Evolutionary conservation across 2,888 invertebrate species (phyloP), one percentile per base, ranked within the genome.

Genomic region (Aleiodes alternator): DNA sequence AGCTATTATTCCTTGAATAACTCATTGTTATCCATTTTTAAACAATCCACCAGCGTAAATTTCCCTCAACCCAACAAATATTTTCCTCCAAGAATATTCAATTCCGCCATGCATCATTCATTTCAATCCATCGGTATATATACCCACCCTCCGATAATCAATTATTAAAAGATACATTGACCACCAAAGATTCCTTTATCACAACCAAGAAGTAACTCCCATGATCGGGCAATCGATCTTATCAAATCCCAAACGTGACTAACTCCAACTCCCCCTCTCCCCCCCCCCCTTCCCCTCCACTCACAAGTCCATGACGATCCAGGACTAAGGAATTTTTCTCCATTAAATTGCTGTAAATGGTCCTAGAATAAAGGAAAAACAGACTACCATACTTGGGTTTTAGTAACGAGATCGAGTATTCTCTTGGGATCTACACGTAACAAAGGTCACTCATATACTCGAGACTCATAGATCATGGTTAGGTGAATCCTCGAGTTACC

Each of bases 391-490:
- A 70, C 76, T 73, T 53, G 57, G 69, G 75, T 50, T 50, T 73
- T 73, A 72, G 69, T 76, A 73, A 78, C 82, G 80, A 82, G 77
- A 81, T 82, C 80, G 79, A 81, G 77, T 77, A 86, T 82, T 84
- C 86, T 84, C 86, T 74, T 71, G 81, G 83, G 81, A 79, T 73
- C 73, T 38, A 71, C 79, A 80, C 75, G 79, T 83, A 82, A 83
- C 85, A 85, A 85, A 87, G 87, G 87, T 87, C 86, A 86, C 83
- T 87, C 87, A 86, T 87, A 85, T 82, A 84, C 82, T 83, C 81
- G 72, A 77, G 80, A 82, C 81, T 83, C 85, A 86, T 87, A 87
- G 84, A 87, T 87, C 87, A 87, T 86, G 86, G 85, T 87, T 87
- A 87, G 85, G 76, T 76, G 68, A 68, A 74, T 79, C 78, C 78